Evolutionary conservation across 2,113 vertebrate genomes (phyloP), one percentile per base, ranked within the genome.

Genomic region (Nothobranchius kuhntae): DNA sequence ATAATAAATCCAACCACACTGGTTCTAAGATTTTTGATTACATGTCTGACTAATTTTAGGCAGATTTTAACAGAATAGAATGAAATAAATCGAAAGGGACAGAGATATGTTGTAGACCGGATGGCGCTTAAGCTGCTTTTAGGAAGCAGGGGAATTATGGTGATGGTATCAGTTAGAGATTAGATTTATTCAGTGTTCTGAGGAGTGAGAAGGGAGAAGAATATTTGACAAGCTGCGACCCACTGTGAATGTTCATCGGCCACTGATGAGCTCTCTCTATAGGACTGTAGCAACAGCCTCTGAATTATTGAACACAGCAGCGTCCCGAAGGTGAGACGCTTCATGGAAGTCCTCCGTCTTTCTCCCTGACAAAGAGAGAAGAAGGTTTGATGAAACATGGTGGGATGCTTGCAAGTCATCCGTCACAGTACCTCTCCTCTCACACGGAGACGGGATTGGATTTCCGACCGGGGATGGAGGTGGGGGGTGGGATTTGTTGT

Each of bases 271-370:
- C 52, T 53, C 82, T 89, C 85, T 83, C 85, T 72, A 53, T 87
- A 86, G 75, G 80, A 82, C 82, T 62, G 67, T 59, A 85, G 89
- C 82, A 87, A 87, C 83, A 87, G 75, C 68, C 71, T 1, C 87
- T 90, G 85, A 91, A 90, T 91, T 89, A 91, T 90, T 90, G 78
- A 91, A 83, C 75, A 56, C 26, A 15, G 54, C 68, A 1, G 71
- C 44, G 40, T 89, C 84, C 84, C 83, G 75, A 59, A 87, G 81
- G 83, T 86, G 83, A 63, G 72, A 45, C 53, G 44, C 81, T 0
- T 42, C 74, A 44, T 86, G 89, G 79, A 86, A 85, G 86, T 87
- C 82, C 83, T 87, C 86, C 60, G 78, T 89, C 85, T 87, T 62
- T 67, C 7, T 55, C 36, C 55, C 74, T 81, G 85, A 87, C 84